Evolutionary conservation across 2,888 invertebrate genomes (phyloP), one percentile per base, ranked within the genome.

Genomic region (Eupelmus urozonus): DNA sequence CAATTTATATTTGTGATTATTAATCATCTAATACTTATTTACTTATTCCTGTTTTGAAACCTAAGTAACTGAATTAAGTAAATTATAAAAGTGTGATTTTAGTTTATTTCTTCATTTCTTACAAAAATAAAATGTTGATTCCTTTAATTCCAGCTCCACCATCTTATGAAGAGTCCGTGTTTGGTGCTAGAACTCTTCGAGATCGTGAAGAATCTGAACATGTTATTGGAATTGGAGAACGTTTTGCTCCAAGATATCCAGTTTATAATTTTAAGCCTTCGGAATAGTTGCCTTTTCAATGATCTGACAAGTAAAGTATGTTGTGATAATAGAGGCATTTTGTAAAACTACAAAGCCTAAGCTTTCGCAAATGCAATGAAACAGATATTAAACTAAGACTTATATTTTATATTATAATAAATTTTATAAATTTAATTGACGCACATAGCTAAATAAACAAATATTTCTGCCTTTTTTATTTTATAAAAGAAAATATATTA

Each of bases 131-230:
- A 49, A 49, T n/a, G n/a, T 16, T 49, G n/a, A n/a, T 49, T 13
- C 49, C 34, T 53, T 49, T 49, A 2, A 66, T 88, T 78, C 3
- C 66, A 94, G 94, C 93, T 82, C 91, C 93, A 79, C 94, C 94
- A 1, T 92, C 93, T 23, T 94, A 93, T 87, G 92, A 92, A 80
- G 94, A 93, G 87, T 92, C 93, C 20, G 88, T 91, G 57, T 92
- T 91, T 84, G 91, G 92, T n/a, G 93, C 94, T 2, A 91, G 91
- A 66, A 92, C 92, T 79, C 93, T 95, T 63, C 92, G 92, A 76
- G 94, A 94, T 81, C 91, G 92, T 51, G 92, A 92, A 42, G 95
- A 95, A 85, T 92, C 91, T 13, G 92, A 92, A 71, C 91, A 93
- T 83, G 82, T 89, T 16, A 85, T 87, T 60, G 90, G 90, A 18